Base-by-base conservation (phyloP, 2,888 invertebrate species). In the Oasisia sp. region DNA sequence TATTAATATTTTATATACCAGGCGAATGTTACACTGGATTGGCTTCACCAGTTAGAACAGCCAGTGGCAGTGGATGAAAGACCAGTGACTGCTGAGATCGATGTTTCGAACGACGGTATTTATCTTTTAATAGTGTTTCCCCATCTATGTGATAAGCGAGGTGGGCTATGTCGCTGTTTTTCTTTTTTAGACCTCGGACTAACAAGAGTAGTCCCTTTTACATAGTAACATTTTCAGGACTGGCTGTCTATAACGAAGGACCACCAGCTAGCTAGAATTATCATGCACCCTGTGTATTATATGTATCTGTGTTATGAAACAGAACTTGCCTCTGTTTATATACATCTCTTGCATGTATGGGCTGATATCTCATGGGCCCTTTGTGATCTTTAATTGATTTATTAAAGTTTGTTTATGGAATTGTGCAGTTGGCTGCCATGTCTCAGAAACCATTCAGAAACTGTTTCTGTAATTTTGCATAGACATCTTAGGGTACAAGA, bases 21-120 rank as follows among this genome's bases (percentile, higher is more conserved):
- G 74, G 91, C 14, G 89, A 12, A 74, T 74, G 74, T 91, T 50
- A 32, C 50, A 93, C 91, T 38, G 74, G 89, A 27, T 91, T 32
- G 19, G 92, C 92, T 27, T 74, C 90, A 74, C 1, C 56, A 45
- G 4, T 38, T 91, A 89, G 92, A 32, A 89, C 50, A 27, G 74
- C 74, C 74, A 74, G 74, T 74, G 58, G 27, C 2, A 4, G 7
- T 74, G 27, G 27, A 74, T 4, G 74, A 74, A 74, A 27, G 3
- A 74, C 27, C 74, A 7, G 74, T 74, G 74, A 74, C 19, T n/a
- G n/a, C n/a, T n/a, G n/a, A n/a, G n/a, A n/a, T n/a, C n/a, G n/a
- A n/a, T 12, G 58, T 19, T 58, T 19, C 58, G 14, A 58, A 58
- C 58, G 58, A 58, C 58, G 19, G 58, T 58, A 58, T 58, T 58